Evolutionary conservation across 1,140 invertebrate genomes (phyloP), one percentile per base, ranked within the genome.

Genomic region (Zaprionus tsacasi): DNA sequence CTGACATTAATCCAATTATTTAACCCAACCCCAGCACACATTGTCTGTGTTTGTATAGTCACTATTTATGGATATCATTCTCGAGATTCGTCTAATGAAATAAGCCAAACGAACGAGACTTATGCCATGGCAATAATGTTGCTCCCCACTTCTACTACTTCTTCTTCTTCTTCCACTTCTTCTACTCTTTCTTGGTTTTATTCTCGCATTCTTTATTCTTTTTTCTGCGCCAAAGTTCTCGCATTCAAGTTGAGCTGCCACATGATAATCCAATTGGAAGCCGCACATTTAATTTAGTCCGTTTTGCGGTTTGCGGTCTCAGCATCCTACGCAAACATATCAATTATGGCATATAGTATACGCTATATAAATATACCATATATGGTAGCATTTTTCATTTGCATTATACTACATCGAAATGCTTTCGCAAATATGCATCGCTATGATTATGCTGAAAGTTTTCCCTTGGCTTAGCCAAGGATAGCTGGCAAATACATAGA

Each of bases 1-100:
- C 25, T 27, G 17, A 40, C 38, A 59, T 59, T 43, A 59, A 59
- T 59, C 57, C 38, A 59, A 40, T 59, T 59, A 59, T 43, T 43
- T 43, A 38, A 38, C 21, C 38, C 38, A 55, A 43, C 45, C 45
- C 45, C 0, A 40, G 38, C 38, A 11, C 27, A 27, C 15, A 50
- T 50, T 50, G 43, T 45, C 0, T 13, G 43, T 45, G 21, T 21
- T 21, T 13, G 43, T 45, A 5, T 30, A 45, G 43, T 50, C 2
- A 10, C 21, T 55, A 55, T 55, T 30, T 55, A 55, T 55, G 52
- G 21, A 55, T 55, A 55, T 33, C 45, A 17, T 25, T 50, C 17
- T 50, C 17, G 45, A 50, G 45, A 50, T 25, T 17, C 17, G 45
- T 50, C 45, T 50, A 50, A 25, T 50, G 45, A 50, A 21, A 50